A percentile compares a stretch with the other conserved stretches of the same genome.
Conservation (phyloP, 64 coral and sea anemone genomes). For the Orbicella faveolata region DNA sequence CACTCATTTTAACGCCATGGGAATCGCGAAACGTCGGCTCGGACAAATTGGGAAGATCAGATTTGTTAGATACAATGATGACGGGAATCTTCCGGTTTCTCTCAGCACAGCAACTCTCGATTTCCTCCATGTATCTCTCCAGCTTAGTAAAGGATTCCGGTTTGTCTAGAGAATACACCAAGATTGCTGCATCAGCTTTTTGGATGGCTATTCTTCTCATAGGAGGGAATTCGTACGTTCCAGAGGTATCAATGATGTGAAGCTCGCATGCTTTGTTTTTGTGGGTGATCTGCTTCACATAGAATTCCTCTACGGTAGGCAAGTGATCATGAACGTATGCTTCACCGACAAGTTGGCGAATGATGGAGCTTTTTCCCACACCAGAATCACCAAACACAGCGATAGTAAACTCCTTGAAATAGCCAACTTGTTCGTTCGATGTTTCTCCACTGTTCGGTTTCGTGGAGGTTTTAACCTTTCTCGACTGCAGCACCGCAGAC, state of each 20-base stretch:
- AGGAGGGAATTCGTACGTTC: constrained; percentile 89
- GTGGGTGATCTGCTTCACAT: constrained; percentile 64
- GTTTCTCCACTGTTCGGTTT: not conserved
- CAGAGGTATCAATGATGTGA: constrained; percentile 83
- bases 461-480: not conserved
- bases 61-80: constrained; percentile 75
- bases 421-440: not conserved
- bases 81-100: constrained; percentile 50
- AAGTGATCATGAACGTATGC: constrained; percentile 43
- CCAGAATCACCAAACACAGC: constrained; percentile 83
- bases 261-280: constrained; percentile 62
- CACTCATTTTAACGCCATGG: not conserved
- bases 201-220: constrained; percentile 87
- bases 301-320: constrained; percentile 90
- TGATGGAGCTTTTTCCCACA: constrained; percentile 85
- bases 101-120: constrained; percentile 41
- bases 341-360: constrained; percentile 65
- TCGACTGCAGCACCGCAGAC: not conserved
- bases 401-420: constrained; percentile 67
- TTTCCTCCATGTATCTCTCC: constrained; percentile 69
- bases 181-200: constrained; percentile 78
- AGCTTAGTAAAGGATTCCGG: constrained; percentile 68
- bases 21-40: not conserved
- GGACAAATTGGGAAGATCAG: constrained; percentile 49
- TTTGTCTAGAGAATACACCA: constrained; percentile 77